phyloP scores from a whole-genome alignment of 2,888 invertebrate species.

The Oasisia sp. region DNA sequence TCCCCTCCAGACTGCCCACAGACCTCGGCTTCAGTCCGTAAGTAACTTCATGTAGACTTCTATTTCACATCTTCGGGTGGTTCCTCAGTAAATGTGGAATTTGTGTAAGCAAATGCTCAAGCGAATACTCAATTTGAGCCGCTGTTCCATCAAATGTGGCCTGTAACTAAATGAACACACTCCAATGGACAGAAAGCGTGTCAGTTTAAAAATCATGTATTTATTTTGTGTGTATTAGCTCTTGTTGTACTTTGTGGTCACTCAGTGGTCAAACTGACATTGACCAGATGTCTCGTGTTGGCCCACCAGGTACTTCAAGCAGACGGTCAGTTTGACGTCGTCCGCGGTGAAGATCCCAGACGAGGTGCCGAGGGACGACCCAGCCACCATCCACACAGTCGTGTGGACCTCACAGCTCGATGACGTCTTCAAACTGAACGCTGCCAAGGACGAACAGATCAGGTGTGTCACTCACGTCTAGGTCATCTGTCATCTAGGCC shows the following conservation, averaged over 20 bases:
- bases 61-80: no score
- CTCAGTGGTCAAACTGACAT: background rate
- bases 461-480: slow-evolving; percentile 49
- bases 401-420: slow-evolving; percentile 61
- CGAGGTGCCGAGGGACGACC: slow-evolving; percentile 64
- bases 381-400: slow-evolving; percentile 59
- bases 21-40: slow-evolving; percentile 60
- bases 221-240: no score
- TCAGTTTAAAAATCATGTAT: background rate
- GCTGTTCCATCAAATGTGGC: background rate
- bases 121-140: no score
- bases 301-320: slow-evolving; percentile 61
- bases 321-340: slow-evolving; percentile 59
- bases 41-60: background rate
- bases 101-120: no score
- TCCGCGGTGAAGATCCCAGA: slow-evolving; percentile 66
- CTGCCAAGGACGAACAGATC: slow-evolving; percentile 55
- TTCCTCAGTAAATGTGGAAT: no score
- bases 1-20: slow-evolving; percentile 59
- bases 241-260: background rate
- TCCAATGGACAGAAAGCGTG: background rate
- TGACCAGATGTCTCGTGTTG: background rate
- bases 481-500: no score
- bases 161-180: background rate
- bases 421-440: slow-evolving; percentile 59